phyloP scores from a whole-genome alignment of 2,113 vertebrate genomes.

The Mionectes macconnelli region DNA sequence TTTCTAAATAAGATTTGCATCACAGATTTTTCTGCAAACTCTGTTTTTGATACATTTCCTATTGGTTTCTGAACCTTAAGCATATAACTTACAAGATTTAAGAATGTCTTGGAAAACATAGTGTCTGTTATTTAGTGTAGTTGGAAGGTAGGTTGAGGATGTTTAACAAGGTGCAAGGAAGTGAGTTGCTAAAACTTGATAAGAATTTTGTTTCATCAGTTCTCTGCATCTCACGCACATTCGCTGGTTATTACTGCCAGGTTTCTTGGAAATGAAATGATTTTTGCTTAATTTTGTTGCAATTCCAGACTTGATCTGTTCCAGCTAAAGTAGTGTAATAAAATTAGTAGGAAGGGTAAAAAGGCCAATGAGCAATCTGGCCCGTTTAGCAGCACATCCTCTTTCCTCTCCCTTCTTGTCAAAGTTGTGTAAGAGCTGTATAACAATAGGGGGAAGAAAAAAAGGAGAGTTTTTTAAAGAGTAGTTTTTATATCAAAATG shows the following conservation, averaged over 20 bases:
- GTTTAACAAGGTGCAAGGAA: not conserved
- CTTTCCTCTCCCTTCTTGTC: not conserved
- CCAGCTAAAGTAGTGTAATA: not conserved
- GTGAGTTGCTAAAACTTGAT: not conserved
- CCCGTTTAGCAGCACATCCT: not conserved
- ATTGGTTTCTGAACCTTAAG: not conserved
- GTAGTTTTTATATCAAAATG: not conserved
- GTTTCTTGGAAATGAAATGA: not conserved
- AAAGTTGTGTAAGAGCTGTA: accelerated
- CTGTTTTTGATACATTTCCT: not conserved
- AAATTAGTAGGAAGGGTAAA: not conserved
- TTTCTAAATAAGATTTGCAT: not conserved
- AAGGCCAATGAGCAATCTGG: not conserved
- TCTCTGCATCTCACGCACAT: not conserved
- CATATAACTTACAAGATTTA: not conserved
- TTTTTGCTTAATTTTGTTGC: not conserved
- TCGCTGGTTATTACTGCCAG: not conserved
- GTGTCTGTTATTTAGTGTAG: not conserved
- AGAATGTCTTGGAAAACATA: not conserved
- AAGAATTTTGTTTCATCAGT: not conserved
- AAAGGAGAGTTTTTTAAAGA: not conserved
- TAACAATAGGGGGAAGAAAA: not conserved
- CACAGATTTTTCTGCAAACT: not conserved
- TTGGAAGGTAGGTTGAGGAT: not conserved
- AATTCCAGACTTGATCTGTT: not conserved